Base-by-base conservation (phyloP, 1,140 invertebrate genomes). In the Zeugodacus cucurbitae region DNA sequence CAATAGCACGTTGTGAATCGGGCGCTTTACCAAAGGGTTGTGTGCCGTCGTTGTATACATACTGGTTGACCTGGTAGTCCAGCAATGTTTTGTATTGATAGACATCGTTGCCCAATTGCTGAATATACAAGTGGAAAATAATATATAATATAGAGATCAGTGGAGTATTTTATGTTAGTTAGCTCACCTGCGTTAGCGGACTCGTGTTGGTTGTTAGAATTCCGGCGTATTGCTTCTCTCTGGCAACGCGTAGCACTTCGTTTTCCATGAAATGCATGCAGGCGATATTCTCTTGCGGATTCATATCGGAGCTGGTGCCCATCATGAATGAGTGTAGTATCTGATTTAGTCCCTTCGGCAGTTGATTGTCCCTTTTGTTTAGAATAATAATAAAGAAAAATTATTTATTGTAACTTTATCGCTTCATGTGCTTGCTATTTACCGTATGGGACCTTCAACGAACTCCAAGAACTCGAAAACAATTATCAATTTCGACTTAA, bases 151-250 rank as follows among this genome's bases (percentile, higher is more conserved):
- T n/a, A n/a, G n/a, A n/a, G n/a, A n/a, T n/a, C n/a, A n/a, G n/a
- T n/a, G n/a, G n/a, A n/a, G n/a, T n/a, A n/a, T 14, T 74, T 22
- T 37, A 37, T 32, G 5, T 37, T 2, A 20, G 6, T 37, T 48
- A 37, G 4, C 48, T 57, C 26, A 89, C 89, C 88, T 96, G 96
- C 37, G 97, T 98, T 22, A 98, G 93, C 0, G 97, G 96, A 92
- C 96, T 98, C 8, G 97, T 97, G 91, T 98, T 98, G 2, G 97
- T 97, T 1, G 97, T 98, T 88, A 98, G 96, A 32, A 98, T 96
- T 1, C 97, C 97, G 3, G 92, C 92, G 91, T 96, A 98, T 14
- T 95, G 93, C 89, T 95, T 95, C 10, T 94, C 93, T 87, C 94
- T 95, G 0, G 96, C 96, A 6, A 97, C 90, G 48, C 94, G 91